Conservation (phyloP, 2,888 invertebrate genomes). For the Catocala sponsa region DNA sequence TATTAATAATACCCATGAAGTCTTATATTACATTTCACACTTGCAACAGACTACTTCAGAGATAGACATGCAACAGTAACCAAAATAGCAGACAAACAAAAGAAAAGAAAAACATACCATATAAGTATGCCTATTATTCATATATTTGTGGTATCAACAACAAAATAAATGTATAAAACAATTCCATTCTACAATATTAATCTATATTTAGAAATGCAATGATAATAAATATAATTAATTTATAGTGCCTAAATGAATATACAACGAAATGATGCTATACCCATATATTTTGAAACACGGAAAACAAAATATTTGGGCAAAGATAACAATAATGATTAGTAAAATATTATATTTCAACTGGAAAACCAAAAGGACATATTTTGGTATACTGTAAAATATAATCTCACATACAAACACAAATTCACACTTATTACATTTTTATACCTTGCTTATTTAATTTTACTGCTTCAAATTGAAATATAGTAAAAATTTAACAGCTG, state of each 20-base stretch:
- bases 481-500: constrained; percentile 24
- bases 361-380: neutral
- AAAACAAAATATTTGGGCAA: neutral
- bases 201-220: constrained; percentile 3
- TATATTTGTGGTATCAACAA: no score
- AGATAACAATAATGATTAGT: neutral
- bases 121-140: no score
- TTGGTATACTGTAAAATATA: neutral
- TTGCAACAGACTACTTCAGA: no score
- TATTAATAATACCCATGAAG: no score
- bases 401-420: neutral
- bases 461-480: constrained; percentile 18
- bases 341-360: neutral
- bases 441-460: constrained; percentile 31
- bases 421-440: no score
- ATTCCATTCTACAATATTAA: neutral
- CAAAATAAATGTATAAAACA: neutral
- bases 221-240: no score
- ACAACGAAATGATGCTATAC: neutral
- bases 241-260: neutral
- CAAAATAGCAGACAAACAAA: no score
- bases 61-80: no score
- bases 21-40: no score
- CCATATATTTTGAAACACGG: neutral
- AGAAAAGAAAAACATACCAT: no score